Evolutionary conservation across 2,113 vertebrate genomes (phyloP).

Genomic region (Thomomys bottae): DNA sequence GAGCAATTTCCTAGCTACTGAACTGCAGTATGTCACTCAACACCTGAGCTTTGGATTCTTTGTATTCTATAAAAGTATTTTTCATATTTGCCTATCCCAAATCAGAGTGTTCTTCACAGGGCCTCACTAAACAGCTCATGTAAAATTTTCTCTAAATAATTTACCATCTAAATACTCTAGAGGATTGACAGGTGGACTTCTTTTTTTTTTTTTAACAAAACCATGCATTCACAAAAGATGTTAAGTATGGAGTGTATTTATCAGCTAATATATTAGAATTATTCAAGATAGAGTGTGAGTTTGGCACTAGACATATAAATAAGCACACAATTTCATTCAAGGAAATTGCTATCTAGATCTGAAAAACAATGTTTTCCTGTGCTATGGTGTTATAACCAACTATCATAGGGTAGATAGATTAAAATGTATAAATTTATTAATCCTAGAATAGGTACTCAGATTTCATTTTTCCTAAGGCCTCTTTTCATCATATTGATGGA

Average conservation of each 20-base stretch:
- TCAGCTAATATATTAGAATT: slow-evolving; percentile 17
- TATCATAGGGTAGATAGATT: rapidly evolving
- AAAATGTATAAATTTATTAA: neutral
- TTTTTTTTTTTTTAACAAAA: neutral
- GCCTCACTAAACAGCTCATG: neutral
- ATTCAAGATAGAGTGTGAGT: neutral
- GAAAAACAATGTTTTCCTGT: neutral
- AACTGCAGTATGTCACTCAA: neutral
- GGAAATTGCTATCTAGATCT: neutral
- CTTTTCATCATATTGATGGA: neutral
- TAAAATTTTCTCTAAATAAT: neutral
- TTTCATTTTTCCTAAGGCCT: neutral
- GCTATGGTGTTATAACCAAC: neutral
- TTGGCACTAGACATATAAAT: neutral
- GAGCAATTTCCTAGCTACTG: neutral
- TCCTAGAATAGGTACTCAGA: neutral
- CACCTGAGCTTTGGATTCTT: neutral
- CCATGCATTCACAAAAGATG: neutral
- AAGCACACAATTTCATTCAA: neutral
- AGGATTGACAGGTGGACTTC: neutral
- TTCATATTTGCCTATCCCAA: neutral
- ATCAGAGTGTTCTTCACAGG: neutral
- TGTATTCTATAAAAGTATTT: too few relatives aligned
- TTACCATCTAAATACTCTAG: neutral
- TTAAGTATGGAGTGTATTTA: neutral